Base-by-base conservation (phyloP, 1,140 invertebrate species). In the Laodelphax striatellus region DNA sequence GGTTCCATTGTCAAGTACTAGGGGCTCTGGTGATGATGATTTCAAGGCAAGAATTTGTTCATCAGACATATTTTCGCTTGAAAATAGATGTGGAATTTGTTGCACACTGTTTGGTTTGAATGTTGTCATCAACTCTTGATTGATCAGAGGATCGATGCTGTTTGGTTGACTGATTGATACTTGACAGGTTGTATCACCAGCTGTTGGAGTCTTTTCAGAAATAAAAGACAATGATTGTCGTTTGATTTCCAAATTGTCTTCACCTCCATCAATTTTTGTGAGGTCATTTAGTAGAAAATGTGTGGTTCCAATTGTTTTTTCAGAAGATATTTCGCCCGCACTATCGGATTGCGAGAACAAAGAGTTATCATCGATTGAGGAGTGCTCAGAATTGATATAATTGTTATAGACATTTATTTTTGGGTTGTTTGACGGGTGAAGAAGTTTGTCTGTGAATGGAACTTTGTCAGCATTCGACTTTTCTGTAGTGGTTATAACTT, bases 31-130 rank as follows among this genome's bases (percentile, higher is more conserved):
- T 10, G 63, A 61, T 16, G 63, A 61, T 17, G 63, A 61, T 55
- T 65, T 65, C 54, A 65, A 31, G 13, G 64, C 64, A 13, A 65
- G 55, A 42, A 65, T 65, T 61, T 65, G 61, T 53, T 65, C 64
- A 44, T 65, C 64, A 13, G 64, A 65, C 64, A 65, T 58, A 28
- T 65, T 65, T 38, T 63, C 64, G 31, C 41, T 60, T 13, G 61
- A 57, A 42, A 61, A 58, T 24, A 22, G 52, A 11, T n/a, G 59
- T 43, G 38, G 34, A 22, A 16, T 38, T 9, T 14, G 34, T 38
- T 38, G 34, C 34, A 13, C 34, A 38, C 34, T 38, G 34, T 38
- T 38, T 13, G 34, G 34, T 38, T 38, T 60, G 28, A 22, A 50
- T 3, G 34, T 44, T 2, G 46, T 44, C 16, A 38, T 11, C 34